These are phyloP conservation scores for Cuniculus paca DNA, from an alignment of 2,797 vertebrate genomes.

Conservation along the genomic window DNA sequence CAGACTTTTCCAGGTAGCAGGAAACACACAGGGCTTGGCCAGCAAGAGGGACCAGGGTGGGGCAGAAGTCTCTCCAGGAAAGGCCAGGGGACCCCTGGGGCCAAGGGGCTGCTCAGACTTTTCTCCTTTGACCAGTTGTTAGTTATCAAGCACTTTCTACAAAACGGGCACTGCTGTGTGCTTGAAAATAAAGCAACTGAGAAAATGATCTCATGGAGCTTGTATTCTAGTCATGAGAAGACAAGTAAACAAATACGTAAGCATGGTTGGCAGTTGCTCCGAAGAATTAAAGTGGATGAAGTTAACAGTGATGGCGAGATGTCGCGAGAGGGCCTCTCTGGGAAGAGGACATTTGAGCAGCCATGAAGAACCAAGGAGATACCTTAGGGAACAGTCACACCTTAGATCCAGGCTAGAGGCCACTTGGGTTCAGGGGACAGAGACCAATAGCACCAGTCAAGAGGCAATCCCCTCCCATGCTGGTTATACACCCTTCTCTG, in stretches of 20 bases:
- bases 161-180: background rate
- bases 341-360: background rate
- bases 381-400: background rate
- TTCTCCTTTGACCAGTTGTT: background rate
- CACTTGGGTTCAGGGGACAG: background rate
- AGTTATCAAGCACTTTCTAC: slow-evolving; percentile 2
- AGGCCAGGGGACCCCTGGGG: background rate
- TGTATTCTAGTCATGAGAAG: background rate
- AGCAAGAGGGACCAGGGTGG: background rate
- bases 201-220: background rate
- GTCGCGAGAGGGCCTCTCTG: background rate
- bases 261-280: background rate
- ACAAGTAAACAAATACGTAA: background rate
- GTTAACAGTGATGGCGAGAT: background rate
- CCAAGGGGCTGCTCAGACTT: background rate
- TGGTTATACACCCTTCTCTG: background rate
- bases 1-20: background rate
- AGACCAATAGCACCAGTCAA: background rate
- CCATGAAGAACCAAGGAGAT: background rate
- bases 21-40: background rate
- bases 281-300: background rate
- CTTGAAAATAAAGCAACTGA: background rate
- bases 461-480: background rate
- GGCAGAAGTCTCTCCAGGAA: background rate
- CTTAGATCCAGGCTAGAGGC: background rate